Percentiles rank a stretch among this genome's conserved stretches.
Evolutionary conservation across 2,797 vertebrate species (phyloP).

Genomic region (Tinamus major): DNA sequence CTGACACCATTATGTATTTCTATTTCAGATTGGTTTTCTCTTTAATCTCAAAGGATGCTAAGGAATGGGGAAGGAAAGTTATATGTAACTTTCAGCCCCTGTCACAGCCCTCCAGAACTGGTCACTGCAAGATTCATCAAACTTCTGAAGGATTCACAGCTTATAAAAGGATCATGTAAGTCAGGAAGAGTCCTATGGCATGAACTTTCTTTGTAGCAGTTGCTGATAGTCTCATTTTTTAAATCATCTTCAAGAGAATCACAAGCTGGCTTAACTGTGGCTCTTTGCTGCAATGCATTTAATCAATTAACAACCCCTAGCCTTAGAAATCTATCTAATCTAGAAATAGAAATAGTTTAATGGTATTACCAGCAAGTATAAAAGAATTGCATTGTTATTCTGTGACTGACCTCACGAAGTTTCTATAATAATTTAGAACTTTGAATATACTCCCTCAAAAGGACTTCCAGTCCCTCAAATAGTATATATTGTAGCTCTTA

Average conservation of each 20-base stretch:
- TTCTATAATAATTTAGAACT: background rate
- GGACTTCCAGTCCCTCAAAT: background rate
- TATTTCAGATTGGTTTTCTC: background rate
- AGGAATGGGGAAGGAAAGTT: background rate
- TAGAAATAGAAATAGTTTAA: background rate
- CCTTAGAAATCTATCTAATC: background rate
- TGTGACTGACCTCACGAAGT: background rate
- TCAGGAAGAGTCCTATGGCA: background rate
- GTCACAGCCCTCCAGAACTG: background rate
- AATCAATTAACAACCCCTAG: background rate
- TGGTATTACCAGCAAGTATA: background rate
- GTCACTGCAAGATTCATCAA: background rate
- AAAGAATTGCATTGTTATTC: background rate
- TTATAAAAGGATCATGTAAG: background rate
- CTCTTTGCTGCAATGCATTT: background rate
- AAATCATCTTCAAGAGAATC: background rate
- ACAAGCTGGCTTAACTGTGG: background rate
- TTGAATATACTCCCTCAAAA: background rate
- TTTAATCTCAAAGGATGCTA: background rate
- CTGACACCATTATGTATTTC: constrained; percentile 13
- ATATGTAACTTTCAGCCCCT: background rate
- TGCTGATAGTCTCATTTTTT: background rate
- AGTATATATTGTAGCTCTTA: background rate
- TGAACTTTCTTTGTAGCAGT: background rate
- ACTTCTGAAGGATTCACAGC: background rate